Base-by-base conservation (phyloP, 2,113 vertebrate genomes). In the Cromileptes altivelis region DNA sequence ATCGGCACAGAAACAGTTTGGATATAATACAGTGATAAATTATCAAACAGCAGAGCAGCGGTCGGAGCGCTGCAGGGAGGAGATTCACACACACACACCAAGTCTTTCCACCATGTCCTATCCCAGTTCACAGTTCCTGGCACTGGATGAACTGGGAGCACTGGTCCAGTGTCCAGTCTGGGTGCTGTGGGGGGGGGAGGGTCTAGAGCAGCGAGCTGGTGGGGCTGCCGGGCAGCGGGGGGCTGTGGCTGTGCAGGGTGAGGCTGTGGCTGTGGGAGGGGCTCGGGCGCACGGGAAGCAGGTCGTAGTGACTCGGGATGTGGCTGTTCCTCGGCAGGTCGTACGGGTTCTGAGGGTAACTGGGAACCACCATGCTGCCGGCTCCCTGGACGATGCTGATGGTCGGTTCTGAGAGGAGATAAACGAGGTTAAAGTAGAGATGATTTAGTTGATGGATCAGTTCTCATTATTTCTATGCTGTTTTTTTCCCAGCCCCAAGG, bases 291-390 rank as follows among this genome's bases (percentile, higher is more conserved):
- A 96, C 89, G 0, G 98, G 98, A 85, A 98, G 96, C 52, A 99
- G 94, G 95, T 98, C 97, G 4, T 98, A 99, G 94, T 98, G 97
- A 49, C 96, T 92, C 4, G 97, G 97, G 89, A 99, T 97, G 95
- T 97, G 97, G 75, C 97, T 98, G 96, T 97, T 98, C 92, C 95
- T 95, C 70, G 97, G 98, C 71, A 98, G 94, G 94, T 98, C 97
- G 0, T 99, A 98, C 0, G 97, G 96, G 70, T 92, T 97, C 92
- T 98, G 97, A 45, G 95, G 90, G 94, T 95, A 97, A 85, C 89
- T 92, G 93, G 96, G 93, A 56, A 94, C 94, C 80, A 84, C 94
- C 55, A 80, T 88, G 7, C 93, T 86, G 0, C 92, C 92, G 45
- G 85, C 37, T 0, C 95, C 96, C 69, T 96, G 97, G 67, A 97